A percentile compares a stretch with the other conserved stretches of the same genome.
Conservation (phyloP, 2,797 vertebrate genomes). For the Alcedo quadribrachys region DNA sequence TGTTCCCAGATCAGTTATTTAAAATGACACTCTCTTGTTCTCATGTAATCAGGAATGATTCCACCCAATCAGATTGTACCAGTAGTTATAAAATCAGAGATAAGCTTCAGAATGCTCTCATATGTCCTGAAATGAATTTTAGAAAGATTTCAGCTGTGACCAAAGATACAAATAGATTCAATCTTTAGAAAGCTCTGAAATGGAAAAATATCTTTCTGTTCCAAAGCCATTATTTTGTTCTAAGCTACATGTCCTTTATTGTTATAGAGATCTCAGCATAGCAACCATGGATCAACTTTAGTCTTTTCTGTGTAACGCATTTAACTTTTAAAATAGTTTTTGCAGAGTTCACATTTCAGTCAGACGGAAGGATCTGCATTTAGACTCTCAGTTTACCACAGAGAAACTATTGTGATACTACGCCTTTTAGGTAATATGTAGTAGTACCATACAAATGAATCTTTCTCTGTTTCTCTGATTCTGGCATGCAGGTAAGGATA, state of each 20-base stretch:
- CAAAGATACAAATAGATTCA: not conserved
- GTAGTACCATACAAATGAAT: not conserved
- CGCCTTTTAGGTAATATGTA: not conserved
- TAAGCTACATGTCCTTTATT: not conserved
- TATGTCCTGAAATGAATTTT: not conserved
- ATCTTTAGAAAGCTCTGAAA: not conserved
- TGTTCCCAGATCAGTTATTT: not conserved
- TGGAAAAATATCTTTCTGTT: not conserved
- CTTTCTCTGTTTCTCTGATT: not conserved
- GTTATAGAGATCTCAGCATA: not conserved
- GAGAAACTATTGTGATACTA: not conserved
- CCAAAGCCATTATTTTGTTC: not conserved
- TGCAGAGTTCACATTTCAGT: not conserved
- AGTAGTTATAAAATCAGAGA: not conserved
- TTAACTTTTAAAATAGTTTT: not conserved
- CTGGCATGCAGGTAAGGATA: not conserved
- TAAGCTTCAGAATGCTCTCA: not conserved
- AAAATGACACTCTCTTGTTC: not conserved
- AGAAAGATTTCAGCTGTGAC: not conserved
- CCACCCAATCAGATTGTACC: not conserved
- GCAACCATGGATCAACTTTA: not conserved
- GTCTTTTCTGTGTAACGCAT: not conserved
- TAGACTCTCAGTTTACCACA: not conserved
- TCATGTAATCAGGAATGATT: not conserved
- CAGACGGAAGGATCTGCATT: not conserved